Conservation (phyloP, 2,113 vertebrate species). For the Rana temporaria region DNA sequence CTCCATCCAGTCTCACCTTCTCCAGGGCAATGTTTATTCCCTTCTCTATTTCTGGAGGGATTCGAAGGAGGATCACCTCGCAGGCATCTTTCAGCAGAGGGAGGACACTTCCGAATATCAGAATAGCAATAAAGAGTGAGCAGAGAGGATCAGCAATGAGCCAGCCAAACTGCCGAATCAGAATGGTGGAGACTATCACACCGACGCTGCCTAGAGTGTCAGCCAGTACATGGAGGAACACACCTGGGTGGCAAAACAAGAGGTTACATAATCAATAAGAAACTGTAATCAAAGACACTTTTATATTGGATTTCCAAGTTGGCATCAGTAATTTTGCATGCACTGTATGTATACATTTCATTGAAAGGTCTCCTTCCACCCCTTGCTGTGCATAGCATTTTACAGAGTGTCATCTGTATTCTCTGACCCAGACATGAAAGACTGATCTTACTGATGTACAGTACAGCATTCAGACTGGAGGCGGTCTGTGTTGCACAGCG, state of each 20-base stretch:
- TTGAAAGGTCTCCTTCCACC: no score
- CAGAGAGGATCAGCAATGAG: conserved; percentile 95
- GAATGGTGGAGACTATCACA: conserved; percentile 94
- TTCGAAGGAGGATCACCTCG: conserved; percentile 89
- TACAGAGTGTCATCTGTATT: no score
- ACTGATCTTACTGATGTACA: no score
- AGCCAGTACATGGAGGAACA: conserved; percentile 94
- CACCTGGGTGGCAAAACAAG: conserved; percentile 76
- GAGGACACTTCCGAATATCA: conserved; percentile 97
- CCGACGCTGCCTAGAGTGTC: conserved; percentile 97
- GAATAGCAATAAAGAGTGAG: conserved; percentile 92
- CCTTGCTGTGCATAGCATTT: no score
- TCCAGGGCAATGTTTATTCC: conserved; percentile 89
- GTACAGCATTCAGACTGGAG: no score
- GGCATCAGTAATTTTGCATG: no score
- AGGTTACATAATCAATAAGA: not conserved
- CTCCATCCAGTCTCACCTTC: conserved; percentile 77
- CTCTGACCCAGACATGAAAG: no score
- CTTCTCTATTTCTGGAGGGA: conserved; percentile 88
- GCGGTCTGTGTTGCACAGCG: no score
- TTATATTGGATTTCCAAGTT: no score
- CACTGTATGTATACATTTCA: no score
- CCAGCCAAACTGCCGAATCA: conserved; percentile 98
- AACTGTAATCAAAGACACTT: no score
- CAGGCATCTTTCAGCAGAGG: conserved; percentile 94